Conservation (phyloP, 53 echinoderm and acorn worm species). For the Crossaster papposus region DNA sequence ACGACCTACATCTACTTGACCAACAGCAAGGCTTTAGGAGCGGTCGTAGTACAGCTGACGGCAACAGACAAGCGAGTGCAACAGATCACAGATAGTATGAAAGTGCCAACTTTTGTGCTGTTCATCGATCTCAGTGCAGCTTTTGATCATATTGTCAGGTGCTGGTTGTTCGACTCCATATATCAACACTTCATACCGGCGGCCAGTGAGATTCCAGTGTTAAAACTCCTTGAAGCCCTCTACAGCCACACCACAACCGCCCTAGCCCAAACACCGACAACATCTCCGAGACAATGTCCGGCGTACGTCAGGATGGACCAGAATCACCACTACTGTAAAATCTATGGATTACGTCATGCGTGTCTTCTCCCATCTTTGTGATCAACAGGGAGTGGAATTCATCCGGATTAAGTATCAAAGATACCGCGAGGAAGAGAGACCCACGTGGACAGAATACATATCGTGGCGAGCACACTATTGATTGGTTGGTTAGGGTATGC, state of each 20-base stretch:
- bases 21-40: not conserved
- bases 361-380: too few species aligned
- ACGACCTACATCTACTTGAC: not conserved
- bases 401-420: too few species aligned
- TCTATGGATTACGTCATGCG: not conserved
- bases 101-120: not conserved
- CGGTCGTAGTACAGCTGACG: not conserved
- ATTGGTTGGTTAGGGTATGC: not conserved
- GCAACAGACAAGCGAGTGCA: not conserved
- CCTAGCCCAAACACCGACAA: too few species aligned
- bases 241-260: too few species aligned
- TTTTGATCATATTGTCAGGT: not conserved
- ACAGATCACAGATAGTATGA: not conserved
- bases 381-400: too few species aligned
- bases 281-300: too few species aligned
- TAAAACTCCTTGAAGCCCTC: too few species aligned
- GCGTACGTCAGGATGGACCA: too few species aligned
- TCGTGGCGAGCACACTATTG: too few species aligned
- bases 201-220: too few species aligned
- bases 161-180: not conserved
- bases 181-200: not conserved
- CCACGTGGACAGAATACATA: too few species aligned
- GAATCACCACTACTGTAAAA: not conserved
- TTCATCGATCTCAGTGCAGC: conserved; percentile 10
- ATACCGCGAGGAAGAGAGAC: too few species aligned